A percentile compares a stretch with the other conserved stretches of the same genome.
phyloP scores from a whole-genome alignment of 2,797 vertebrate genomes.

The Varecia variegata region DNA sequence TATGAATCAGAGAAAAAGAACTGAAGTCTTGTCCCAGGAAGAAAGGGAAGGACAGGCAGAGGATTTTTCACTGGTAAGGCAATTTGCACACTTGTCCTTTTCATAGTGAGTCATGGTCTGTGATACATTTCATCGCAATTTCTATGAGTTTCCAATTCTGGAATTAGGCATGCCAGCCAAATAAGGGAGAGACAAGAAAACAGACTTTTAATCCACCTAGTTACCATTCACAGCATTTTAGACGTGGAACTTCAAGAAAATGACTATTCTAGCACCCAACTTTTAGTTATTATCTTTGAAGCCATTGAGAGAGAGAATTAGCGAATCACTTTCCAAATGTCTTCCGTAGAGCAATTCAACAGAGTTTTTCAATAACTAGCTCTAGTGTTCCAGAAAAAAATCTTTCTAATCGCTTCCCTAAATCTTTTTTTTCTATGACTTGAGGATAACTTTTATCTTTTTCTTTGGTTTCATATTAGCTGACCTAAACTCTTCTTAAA shows the following conservation, averaged over 20 bases:
- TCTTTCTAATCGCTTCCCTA: background rate
- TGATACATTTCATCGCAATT: conserved; percentile 81
- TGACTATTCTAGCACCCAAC: background rate
- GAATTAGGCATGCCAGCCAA: conserved; percentile 50
- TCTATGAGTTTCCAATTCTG: conserved; percentile 76
- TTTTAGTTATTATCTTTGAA: conserved; percentile 27
- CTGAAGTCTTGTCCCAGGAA: conserved; percentile 79
- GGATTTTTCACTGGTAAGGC: conserved; percentile 81
- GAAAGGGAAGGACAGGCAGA: conserved; percentile 69
- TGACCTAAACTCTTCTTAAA: background rate
- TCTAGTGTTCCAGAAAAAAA: background rate
- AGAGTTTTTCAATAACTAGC: background rate
- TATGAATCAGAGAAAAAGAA: conserved; percentile 84
- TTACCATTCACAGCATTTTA: conserved; percentile 47
- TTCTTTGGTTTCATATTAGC: background rate
- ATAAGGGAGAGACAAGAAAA: conserved; percentile 58
- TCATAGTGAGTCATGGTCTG: conserved; percentile 79
- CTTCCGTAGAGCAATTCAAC: background rate
- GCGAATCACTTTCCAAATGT: conserved; percentile 21
- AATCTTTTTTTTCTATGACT: background rate
- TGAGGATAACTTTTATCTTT: background rate
- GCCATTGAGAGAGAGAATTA: conserved; percentile 25
- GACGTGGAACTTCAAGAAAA: conserved; percentile 14
- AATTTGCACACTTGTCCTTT: conserved; percentile 81
- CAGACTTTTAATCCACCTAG: background rate